These are phyloP conservation scores for Felis chaus DNA, from an alignment of 2,113 vertebrate species.

Conservation along the genomic window DNA sequence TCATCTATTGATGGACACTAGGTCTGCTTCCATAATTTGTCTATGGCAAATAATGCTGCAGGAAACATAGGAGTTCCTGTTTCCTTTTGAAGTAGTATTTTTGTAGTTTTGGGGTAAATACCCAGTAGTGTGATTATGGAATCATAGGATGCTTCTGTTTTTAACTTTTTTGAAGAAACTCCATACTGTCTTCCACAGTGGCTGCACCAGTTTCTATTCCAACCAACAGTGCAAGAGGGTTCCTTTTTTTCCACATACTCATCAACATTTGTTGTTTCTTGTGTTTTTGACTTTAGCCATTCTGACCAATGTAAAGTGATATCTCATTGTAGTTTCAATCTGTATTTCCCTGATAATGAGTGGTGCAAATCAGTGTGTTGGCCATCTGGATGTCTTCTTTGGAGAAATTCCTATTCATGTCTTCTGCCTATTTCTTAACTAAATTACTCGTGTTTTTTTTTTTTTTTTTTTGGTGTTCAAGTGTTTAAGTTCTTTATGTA, in stretches of 20 bases:
- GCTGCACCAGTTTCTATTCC: not conserved
- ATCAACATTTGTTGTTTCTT: not conserved
- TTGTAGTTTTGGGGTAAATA: not conserved
- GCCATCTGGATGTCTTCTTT: not conserved
- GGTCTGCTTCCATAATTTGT: not conserved
- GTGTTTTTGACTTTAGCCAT: not conserved
- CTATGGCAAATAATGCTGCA: not conserved
- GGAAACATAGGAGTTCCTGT: not conserved
- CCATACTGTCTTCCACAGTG: not conserved
- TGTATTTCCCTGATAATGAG: not conserved
- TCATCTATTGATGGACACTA: not conserved
- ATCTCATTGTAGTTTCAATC: not conserved
- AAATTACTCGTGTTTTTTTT: not conserved
- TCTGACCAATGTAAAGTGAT: not conserved
- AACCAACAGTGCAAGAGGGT: not conserved
- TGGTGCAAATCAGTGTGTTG: not conserved
- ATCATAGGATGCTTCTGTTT: not conserved
- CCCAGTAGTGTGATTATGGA: not conserved
- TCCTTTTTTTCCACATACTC: not conserved
- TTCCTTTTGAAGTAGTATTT: not conserved
- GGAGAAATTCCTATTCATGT: not conserved
- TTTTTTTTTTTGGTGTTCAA: not conserved
- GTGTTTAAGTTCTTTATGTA: not conserved
- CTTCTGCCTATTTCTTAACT: not conserved
- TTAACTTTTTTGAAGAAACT: not conserved